These are phyloP conservation scores for Drosophila repletoides DNA, from an alignment of 1,140 invertebrate genomes.

Conservation along the genomic window DNA sequence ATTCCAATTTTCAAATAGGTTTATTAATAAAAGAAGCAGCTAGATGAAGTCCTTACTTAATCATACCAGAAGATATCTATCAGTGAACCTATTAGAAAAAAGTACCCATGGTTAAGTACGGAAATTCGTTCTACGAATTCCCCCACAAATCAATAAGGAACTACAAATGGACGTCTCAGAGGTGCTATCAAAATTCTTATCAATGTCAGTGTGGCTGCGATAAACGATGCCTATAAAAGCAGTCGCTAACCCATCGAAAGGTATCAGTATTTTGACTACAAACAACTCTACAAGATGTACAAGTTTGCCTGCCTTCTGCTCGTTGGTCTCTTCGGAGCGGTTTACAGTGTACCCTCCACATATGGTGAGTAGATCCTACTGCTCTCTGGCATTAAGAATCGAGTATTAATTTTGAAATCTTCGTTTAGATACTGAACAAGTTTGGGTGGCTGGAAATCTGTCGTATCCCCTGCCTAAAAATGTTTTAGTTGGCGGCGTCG, in stretches of 20 bases:
- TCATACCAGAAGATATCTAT: too few relatives aligned
- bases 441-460: constrained; percentile 40
- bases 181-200: not conserved
- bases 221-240: not conserved
- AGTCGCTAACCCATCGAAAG: not conserved
- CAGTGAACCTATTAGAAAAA: too few relatives aligned
- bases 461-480: constrained; percentile 31
- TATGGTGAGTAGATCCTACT: constrained; percentile 4
- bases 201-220: not conserved
- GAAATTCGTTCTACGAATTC: too few relatives aligned
- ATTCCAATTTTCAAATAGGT: too few relatives aligned
- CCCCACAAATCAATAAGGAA: too few relatives aligned
- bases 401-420: not conserved
- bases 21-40: too few relatives aligned
- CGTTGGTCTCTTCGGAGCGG: constrained; percentile 4
- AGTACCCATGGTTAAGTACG: not conserved
- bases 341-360: not conserved
- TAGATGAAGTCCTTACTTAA: too few relatives aligned
- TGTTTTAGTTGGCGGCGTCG: constrained; percentile 39
- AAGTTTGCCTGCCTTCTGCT: not conserved
- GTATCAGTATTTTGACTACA: not conserved
- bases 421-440: constrained; percentile 30
- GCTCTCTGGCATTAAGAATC: constrained; percentile 15
- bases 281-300: constrained; percentile 3
- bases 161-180: constrained; percentile 31